Base-by-base conservation (phyloP, 92 coral and sea anemone species). In the Desmophyllum pertusum region DNA sequence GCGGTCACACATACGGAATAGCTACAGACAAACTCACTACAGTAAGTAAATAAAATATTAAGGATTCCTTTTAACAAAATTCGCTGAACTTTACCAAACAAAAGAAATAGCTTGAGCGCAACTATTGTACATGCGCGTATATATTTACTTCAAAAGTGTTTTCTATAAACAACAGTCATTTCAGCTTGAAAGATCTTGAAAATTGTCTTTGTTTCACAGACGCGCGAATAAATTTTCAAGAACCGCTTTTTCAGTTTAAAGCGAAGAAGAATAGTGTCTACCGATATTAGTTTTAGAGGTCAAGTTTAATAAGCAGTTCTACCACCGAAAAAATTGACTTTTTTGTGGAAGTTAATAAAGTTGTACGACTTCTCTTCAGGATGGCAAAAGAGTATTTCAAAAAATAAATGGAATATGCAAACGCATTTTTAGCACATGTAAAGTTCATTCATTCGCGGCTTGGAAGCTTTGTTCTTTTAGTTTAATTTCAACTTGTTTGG, bases 1-100 rank as follows among this genome's bases (percentile, higher is more conserved):
- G 97, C 75, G 98, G 99, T 10, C 99, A 95, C 57, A 97, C 99
- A 3, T 94, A 97, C 66, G 99, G 99, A 19, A 95, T 95, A 48
- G 98, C 95, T 2, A 97, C 99, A 52, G 99, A 97, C 61, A 96
- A 94, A 51, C 89, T 96, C 40, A 94, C 99, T 0, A 82, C 92
- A 88, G 99, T 96, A 92, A 84, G 95, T 37, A 31, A 59, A 52
- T 30, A 59, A 38, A 11, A 43, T 38, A 9, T 23, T 10, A 33
- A 48, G n/a, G 37, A 6, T 35, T 52, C 33, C 40, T 63, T 31
- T 41, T 29, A 33, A 19, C 33, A 40, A 46, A 79, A 45, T 65
- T 67, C 40, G 31, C 63, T 37, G 1, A 80, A 50, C 67, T 45
- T 35, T 10, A 45, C 64, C 42, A 45, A 45, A 79, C 84, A 31